A percentile compares a stretch with the other conserved stretches of the same genome.
phyloP scores from a whole-genome alignment of 2,113 vertebrate genomes.

The Gavialis gangeticus region DNA sequence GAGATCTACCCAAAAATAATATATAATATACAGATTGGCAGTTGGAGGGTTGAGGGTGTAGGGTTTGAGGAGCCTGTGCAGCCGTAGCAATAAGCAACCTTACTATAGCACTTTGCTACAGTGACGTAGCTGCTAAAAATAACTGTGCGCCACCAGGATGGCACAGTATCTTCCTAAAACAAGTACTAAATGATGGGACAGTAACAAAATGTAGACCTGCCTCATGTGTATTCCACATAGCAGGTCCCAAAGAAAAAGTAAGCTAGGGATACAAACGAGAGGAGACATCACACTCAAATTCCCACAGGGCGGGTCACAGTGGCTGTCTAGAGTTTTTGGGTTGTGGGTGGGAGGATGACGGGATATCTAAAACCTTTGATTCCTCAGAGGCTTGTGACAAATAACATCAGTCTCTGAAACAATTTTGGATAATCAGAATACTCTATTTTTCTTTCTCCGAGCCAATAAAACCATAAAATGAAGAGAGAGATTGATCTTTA shows the following conservation, averaged over 20 bases:
- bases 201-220: neutral
- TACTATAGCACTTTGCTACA: too few species aligned
- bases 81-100: too few species aligned
- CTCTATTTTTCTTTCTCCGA: neutral
- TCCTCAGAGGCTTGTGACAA: neutral
- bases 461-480: neutral
- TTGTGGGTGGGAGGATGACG: neutral
- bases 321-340: neutral
- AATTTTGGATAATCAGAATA: neutral
- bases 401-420: neutral
- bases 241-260: neutral
- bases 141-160: too few species aligned
- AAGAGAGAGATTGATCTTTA: neutral
- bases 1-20: too few species aligned
- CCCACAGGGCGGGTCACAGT: neutral
- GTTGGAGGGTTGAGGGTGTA: neutral
- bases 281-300: neutral
- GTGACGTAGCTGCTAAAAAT: too few species aligned
- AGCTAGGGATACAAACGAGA: neutral
- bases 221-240: neutral
- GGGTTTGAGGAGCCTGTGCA: neutral
- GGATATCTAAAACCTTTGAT: neutral
- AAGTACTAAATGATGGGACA: too few species aligned
- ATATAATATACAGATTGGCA: neutral
- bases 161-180: too few species aligned